Evolutionary conservation across 2,888 invertebrate species (phyloP), one percentile per base, ranked within the genome.

Genomic region (Limnephilus marmoratus): DNA sequence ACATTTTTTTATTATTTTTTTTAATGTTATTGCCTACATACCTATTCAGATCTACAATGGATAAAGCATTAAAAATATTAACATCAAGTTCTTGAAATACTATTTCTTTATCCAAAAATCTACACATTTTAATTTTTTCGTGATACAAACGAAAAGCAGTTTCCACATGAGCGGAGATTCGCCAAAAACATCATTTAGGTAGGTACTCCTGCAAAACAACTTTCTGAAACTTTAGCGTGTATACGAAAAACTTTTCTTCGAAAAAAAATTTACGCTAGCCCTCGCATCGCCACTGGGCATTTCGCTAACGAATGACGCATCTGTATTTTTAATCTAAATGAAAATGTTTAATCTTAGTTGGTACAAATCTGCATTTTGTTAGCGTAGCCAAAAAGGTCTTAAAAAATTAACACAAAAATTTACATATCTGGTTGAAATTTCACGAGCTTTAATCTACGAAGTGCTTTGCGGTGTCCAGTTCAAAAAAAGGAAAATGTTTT

Each of bases 301-400:
- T 68, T 68, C 5, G 68, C 68, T 68, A 68, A 68, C 68, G 68
- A 68, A 68, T 68, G 68, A 24, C 9, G 2, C 68, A 68, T 68
- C 24, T 68, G 68, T 68, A 68, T 68, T 68, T 68, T 68, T 68
- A 68, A 24, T 24, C 68, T 68, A 68, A 68, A 68, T 68, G 68
- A 68, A 53, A 68, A 68, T 68, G n/a, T 68, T 68, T 68, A 68
- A 68, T 68, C 68, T 68, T 68, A 68, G 68, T 68, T 68, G 68
- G 68, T 68, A 68, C 68, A 68, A 18, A 68, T 68, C 24, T 68
- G 68, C 24, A 68, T 68, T 24, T n/a, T 68, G 68, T n/a, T 68
- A 68, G n/a, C 68, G 24, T 24, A 68, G 68, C 24, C 68, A 68
- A 68, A 68, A 68, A 68, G 24, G 68, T n/a, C 24, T 68, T n/a